These are phyloP conservation scores for Drosophila mauritiana DNA, from an alignment of 1,140 invertebrate species.

Conservation along the genomic window DNA sequence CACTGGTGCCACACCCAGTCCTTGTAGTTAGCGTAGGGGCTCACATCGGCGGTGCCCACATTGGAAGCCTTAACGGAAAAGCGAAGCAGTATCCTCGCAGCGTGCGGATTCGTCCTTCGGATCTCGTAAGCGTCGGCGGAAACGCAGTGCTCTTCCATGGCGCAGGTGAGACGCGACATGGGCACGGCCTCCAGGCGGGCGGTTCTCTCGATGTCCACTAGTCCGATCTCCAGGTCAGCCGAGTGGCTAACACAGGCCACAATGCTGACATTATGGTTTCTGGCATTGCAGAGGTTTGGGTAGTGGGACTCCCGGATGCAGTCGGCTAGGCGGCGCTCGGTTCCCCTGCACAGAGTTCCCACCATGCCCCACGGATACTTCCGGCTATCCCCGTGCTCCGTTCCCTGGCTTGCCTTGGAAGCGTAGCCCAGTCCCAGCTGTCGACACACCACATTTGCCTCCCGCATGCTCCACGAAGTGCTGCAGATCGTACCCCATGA, in stretches of 20 bases:
- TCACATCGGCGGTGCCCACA: constrained; percentile 94
- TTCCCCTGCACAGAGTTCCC: constrained; percentile 91
- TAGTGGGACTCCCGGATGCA: constrained; percentile 87
- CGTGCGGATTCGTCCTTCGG: constrained; percentile 83
- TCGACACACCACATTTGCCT: constrained; percentile 93
- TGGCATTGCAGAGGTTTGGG: constrained; percentile 84
- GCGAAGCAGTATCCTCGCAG: constrained; percentile 60
- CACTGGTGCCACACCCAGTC: constrained; percentile 99
- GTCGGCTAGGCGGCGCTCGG: constrained; percentile 88
- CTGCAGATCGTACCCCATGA: constrained; percentile 94
- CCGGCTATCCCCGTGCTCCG: constrained; percentile 88
- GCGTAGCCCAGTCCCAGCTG: constrained; percentile 91
- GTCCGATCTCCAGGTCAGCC: constrained; percentile 94
- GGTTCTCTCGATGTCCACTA: constrained; percentile 90
- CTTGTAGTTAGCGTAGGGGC: constrained; percentile 93
- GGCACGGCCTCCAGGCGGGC: constrained; percentile 94
- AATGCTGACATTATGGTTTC: constrained; percentile 88
- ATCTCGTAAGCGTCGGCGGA: constrained; percentile 92
- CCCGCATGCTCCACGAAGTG: constrained; percentile 93
- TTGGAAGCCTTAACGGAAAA: constrained; percentile 92
- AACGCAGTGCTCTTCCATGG: constrained; percentile 98
- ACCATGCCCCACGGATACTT: constrained; percentile 87
- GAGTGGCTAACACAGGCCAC: constrained; percentile 90
- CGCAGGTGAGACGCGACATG: constrained; percentile 93
- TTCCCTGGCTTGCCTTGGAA: constrained; percentile 87